These are phyloP conservation scores for Microctonus brassicae DNA, from an alignment of 2,888 invertebrate genomes.

Conservation along the genomic window DNA sequence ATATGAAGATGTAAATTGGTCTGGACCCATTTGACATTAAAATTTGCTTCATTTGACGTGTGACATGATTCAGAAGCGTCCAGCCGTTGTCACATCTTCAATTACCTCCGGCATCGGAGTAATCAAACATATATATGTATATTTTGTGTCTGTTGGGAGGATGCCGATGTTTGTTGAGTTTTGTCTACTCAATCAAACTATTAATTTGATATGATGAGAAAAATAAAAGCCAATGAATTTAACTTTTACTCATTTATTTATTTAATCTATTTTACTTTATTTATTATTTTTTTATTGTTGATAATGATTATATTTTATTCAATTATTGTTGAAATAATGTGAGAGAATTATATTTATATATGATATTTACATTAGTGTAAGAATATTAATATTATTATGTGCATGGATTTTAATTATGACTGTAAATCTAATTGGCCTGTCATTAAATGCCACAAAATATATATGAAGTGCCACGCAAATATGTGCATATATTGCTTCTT, in stretches of 20 bases:
- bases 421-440: slow-evolving; percentile 56
- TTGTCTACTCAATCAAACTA: slow-evolving; percentile 16
- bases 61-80: slow-evolving; percentile 69
- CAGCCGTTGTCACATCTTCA: slow-evolving; percentile 68
- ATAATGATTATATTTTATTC: not conserved
- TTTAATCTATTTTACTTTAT: not conserved
- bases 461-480: slow-evolving; percentile 54
- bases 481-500: slow-evolving; percentile 22
- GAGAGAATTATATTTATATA: too few relatives aligned
- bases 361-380: too few relatives aligned
- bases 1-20: slow-evolving; percentile 67
- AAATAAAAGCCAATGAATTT: not conserved
- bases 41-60: slow-evolving; percentile 64
- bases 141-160: slow-evolving; percentile 10
- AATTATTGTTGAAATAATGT: not conserved
- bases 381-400: not conserved
- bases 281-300: not conserved
- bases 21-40: slow-evolving; percentile 61
- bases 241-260: not conserved
- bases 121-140: slow-evolving; percentile 50
- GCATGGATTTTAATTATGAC: slow-evolving; percentile 61
- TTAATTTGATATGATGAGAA: slow-evolving; percentile 13
- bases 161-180: slow-evolving; percentile 30
- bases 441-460: slow-evolving; percentile 50
- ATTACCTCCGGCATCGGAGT: slow-evolving; percentile 56